phyloP scores from a whole-genome alignment of 2,113 vertebrate genomes.

The Callipepla californica region DNA sequence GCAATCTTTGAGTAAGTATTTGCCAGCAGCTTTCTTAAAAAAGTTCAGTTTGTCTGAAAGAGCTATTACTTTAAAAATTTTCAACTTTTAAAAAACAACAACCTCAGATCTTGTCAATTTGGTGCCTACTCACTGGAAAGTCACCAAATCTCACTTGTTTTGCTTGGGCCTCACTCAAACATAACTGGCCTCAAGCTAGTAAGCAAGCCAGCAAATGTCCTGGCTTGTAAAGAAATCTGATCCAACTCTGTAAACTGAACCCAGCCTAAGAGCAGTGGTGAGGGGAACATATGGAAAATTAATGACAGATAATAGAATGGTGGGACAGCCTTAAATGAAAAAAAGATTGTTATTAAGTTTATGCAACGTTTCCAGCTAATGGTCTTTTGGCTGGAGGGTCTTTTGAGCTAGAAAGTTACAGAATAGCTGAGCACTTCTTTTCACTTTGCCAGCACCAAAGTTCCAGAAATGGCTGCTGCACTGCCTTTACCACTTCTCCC shows the following conservation, averaged over 20 bases:
- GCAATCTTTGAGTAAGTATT: neutral
- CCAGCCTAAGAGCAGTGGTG: neutral
- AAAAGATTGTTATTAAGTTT: neutral
- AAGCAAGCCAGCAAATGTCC: constrained; percentile 63
- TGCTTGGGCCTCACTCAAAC: constrained; percentile 65
- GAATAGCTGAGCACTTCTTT: neutral
- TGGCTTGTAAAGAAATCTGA: constrained; percentile 70
- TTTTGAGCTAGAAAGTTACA: neutral
- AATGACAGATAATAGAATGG: constrained; percentile 54
- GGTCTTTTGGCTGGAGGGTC: neutral
- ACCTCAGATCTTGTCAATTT: neutral
- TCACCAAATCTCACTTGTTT: constrained; percentile 65
- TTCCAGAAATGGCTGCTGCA: neutral
- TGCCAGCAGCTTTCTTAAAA: neutral
- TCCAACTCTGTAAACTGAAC: constrained; percentile 49
- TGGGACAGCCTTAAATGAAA: constrained; percentile 1
- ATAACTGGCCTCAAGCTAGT: constrained; percentile 67
- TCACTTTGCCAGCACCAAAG: neutral
- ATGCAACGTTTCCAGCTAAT: constrained; percentile 1
- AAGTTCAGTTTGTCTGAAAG: neutral
- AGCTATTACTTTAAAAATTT: neutral
- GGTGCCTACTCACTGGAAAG: constrained; percentile 48
- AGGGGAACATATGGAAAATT: constrained; percentile 61
- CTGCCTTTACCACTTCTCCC: neutral
- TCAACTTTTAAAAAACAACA: neutral